Percentiles rank a stretch among this genome's conserved stretches.
These are phyloP conservation scores for Cyclopterus lumpus DNA, from an alignment of 2,797 vertebrate species.

Conservation along the genomic window DNA sequence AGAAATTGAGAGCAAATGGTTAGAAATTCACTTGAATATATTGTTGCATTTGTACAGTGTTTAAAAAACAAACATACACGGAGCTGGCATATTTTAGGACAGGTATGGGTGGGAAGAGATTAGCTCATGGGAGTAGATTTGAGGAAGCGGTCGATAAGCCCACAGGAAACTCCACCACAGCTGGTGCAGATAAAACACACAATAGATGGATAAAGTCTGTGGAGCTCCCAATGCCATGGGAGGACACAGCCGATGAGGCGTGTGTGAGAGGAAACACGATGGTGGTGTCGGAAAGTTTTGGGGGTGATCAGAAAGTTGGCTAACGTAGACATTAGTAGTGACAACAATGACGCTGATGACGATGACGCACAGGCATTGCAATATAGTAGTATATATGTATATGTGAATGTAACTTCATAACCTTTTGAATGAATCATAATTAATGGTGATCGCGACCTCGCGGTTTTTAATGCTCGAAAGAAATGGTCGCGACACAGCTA, in stretches of 20 bases:
- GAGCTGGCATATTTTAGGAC: constrained; percentile 36
- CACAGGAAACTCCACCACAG: constrained; percentile 47
- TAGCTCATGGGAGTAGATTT: constrained; percentile 61
- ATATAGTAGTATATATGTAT: not conserved
- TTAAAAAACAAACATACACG: not conserved
- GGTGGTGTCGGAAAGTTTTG: constrained; percentile 1
- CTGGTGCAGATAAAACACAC: constrained; percentile 64
- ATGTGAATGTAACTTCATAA: not conserved
- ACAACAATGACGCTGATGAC: not conserved
- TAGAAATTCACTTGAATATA: constrained; percentile 15
- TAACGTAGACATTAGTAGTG: not conserved
- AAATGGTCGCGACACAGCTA: too few species aligned
- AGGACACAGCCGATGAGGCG: constrained; percentile 33
- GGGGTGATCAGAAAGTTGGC: not conserved
- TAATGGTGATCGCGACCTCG: not conserved
- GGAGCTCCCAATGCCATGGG: constrained; percentile 33
- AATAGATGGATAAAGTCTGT: constrained; percentile 54
- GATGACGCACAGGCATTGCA: not conserved
- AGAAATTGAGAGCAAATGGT: constrained; percentile 4
- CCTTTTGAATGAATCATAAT: not conserved
- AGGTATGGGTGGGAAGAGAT: constrained; percentile 62
- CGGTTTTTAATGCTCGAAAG: too few species aligned
- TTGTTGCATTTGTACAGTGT: constrained; percentile 16
- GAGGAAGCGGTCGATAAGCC: constrained; percentile 58
- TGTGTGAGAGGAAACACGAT: not conserved